A percentile compares a stretch with the other conserved stretches of the same genome.
phyloP scores from a whole-genome alignment of 2,888 invertebrate genomes.

The Coleophora flavipennella region DNA sequence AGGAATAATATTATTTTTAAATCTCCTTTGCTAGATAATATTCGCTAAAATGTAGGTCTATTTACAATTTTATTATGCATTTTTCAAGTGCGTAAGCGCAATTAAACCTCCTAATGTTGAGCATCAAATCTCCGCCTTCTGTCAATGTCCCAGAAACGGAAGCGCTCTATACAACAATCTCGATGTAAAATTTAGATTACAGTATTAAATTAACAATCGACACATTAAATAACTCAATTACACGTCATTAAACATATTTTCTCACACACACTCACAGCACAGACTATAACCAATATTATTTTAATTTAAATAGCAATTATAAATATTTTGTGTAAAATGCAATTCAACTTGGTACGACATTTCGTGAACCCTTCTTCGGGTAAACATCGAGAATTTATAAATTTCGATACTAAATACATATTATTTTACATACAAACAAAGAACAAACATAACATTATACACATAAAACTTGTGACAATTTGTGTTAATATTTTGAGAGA shows the following conservation, averaged over 20 bases:
- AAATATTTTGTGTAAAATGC: slow-evolving; percentile 70
- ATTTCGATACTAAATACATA: slow-evolving; percentile 45
- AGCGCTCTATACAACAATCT: slow-evolving; percentile 40
- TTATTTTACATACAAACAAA: slow-evolving; percentile 57
- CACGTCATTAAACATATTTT: slow-evolving; percentile 44
- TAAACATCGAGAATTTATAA: slow-evolving; percentile 41
- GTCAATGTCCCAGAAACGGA: slow-evolving; percentile 39
- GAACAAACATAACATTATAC: slow-evolving; percentile 65
- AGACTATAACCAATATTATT: slow-evolving; percentile 53
- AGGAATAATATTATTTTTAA: slow-evolving; percentile 40
- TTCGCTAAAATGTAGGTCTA: slow-evolving; percentile 61
- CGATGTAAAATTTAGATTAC: slow-evolving; percentile 29
- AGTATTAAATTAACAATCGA: slow-evolving; percentile 51
- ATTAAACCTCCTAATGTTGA: too few relatives aligned
- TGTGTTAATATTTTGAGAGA: slow-evolving; percentile 62
- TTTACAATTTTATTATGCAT: slow-evolving; percentile 55
- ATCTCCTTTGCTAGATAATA: slow-evolving; percentile 53
- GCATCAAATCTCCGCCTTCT: slow-evolving; percentile 15
- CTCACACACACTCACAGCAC: slow-evolving; percentile 64
- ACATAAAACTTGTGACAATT: slow-evolving; percentile 66
- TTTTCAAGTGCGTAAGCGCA: slow-evolving; percentile 68
- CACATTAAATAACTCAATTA: slow-evolving; percentile 67
- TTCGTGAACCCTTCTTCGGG: slow-evolving; percentile 30
- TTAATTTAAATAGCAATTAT: slow-evolving; percentile 60
- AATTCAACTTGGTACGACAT: slow-evolving; percentile 69